Evolutionary conservation across 2,888 invertebrate species (phyloP).

Genomic region (Luperina nickerlii): DNA sequence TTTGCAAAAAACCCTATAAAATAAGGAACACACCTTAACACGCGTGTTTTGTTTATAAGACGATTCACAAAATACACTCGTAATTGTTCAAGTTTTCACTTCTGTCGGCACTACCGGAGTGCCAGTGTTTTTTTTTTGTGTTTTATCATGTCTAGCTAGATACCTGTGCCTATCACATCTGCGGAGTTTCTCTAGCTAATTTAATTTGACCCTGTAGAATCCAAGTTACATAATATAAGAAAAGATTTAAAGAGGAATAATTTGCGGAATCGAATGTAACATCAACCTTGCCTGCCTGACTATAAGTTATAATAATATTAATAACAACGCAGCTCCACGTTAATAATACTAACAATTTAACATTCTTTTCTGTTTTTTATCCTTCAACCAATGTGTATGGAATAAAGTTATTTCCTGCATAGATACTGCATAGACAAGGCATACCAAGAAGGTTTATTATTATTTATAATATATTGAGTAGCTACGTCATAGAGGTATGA

Average conservation of each 20-base stretch:
- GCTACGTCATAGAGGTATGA: background rate
- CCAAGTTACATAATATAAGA: constrained; percentile 14
- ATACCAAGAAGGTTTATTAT: background rate
- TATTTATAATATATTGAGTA: background rate
- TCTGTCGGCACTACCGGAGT: too few species aligned
- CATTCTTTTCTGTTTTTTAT: constrained; percentile 23
- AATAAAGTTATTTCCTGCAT: constrained; percentile 26
- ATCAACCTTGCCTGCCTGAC: constrained; percentile 20
- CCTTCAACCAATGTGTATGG: background rate
- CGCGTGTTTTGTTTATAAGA: too few species aligned
- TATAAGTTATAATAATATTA: background rate
- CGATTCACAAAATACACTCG: too few species aligned
- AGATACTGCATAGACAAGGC: background rate
- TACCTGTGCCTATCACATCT: too few species aligned
- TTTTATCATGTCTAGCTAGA: too few species aligned
- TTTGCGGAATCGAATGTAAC: constrained; percentile 36
- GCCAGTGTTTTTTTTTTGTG: too few species aligned
- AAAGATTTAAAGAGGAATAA: constrained; percentile 15
- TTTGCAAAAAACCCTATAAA: too few species aligned
- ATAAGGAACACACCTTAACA: too few species aligned
- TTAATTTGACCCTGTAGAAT: background rate
- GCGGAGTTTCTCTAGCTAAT: background rate
- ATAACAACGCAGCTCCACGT: background rate
- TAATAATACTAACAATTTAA: constrained; percentile 6
- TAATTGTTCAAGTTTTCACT: too few species aligned